Conservation (phyloP, 2,797 vertebrate genomes). For the Oophaga sylvatica region DNA sequence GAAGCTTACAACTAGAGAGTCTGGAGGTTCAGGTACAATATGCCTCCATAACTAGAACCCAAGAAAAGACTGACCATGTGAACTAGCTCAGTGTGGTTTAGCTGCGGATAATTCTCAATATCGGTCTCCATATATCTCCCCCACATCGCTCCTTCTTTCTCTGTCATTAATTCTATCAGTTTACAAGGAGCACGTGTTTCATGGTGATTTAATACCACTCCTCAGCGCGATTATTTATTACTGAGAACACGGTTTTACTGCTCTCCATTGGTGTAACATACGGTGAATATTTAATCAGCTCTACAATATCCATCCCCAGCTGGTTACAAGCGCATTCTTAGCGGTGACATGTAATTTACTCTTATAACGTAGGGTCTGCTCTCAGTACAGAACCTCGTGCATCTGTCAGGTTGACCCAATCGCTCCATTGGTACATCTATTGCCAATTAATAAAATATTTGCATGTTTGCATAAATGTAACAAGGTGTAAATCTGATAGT, state of each 20-base stretch:
- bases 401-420: slow-evolving; percentile 40
- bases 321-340: slow-evolving; percentile 44
- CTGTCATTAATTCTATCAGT: slow-evolving; percentile 56
- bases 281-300: slow-evolving; percentile 55
- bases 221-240: slow-evolving; percentile 47
- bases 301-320: slow-evolving; percentile 52
- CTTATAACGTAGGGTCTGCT: slow-evolving; percentile 21
- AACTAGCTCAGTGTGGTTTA: not conserved
- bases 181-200: slow-evolving; percentile 58
- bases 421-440: slow-evolving; percentile 61
- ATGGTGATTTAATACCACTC: slow-evolving; percentile 55
- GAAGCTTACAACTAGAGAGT: too few species aligned
- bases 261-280: slow-evolving; percentile 51
- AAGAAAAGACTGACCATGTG: not conserved
- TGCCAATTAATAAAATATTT: slow-evolving; percentile 69
- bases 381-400: slow-evolving; percentile 14
- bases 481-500: slow-evolving; percentile 71
- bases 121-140: slow-evolving; percentile 47
- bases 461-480: slow-evolving; percentile 68
- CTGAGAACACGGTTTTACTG: slow-evolving; percentile 53
- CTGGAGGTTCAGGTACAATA: not conserved
- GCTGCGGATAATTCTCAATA: slow-evolving; percentile 28
- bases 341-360: slow-evolving; percentile 33
- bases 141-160: slow-evolving; percentile 46
- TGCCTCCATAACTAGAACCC: not conserved